Conservation (phyloP, 2,888 invertebrate genomes). For the Drymonia ruficornis region DNA sequence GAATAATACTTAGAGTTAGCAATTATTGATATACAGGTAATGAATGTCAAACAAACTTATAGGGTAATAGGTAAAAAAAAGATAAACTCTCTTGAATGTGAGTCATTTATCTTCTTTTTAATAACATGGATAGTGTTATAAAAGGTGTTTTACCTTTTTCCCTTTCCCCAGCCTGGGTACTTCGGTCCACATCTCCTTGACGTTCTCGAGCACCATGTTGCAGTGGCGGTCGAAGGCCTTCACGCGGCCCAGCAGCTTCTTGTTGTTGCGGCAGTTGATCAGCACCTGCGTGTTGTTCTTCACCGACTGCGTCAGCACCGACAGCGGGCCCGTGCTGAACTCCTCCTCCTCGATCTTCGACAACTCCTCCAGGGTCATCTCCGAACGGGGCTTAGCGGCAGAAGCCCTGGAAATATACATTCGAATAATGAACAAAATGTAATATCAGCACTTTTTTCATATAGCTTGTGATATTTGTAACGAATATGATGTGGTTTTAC, state of each 20-base stretch:
- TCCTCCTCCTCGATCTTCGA: constrained; percentile 98
- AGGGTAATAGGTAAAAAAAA: no score
- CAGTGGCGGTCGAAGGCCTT: constrained; percentile 98
- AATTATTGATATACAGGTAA: no score
- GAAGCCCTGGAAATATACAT: constrained; percentile 73
- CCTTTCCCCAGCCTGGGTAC: constrained; percentile 98
- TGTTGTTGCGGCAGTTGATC: constrained; percentile 99
- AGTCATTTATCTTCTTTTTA: no score
- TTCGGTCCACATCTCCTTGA: constrained; percentile 99
- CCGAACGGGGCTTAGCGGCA: constrained; percentile 92
- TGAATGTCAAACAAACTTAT: no score
- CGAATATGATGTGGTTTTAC: neutral
- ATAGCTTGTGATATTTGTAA: neutral
- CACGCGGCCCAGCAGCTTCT: constrained; percentile 97
- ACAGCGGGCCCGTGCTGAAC: constrained; percentile 98
- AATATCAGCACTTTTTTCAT: neutral
- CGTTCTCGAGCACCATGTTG: constrained; percentile 99
- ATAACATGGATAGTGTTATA: no score
- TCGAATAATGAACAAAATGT: no score
- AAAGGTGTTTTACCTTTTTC: constrained; percentile 89
- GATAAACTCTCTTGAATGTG: no score
- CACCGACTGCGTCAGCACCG: constrained; percentile 98
- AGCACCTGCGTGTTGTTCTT: constrained; percentile 99
- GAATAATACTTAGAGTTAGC: no score
- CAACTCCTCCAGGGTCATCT: constrained; percentile 98